Base-by-base conservation (phyloP, 2,888 invertebrate genomes). In the Thelaira solivaga region DNA sequence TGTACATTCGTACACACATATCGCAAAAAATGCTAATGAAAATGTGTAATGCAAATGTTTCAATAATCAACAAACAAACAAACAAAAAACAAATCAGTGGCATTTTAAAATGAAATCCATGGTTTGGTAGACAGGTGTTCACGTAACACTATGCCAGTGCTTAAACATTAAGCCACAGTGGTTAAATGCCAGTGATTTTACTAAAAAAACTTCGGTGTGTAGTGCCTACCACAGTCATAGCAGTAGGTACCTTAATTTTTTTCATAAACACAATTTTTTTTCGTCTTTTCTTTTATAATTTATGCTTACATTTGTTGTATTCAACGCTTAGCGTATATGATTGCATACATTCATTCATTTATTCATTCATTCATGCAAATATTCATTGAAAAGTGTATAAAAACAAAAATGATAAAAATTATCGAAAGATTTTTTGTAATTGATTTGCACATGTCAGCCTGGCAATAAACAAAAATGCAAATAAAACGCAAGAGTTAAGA, bases 11-110 rank as follows among this genome's bases (percentile, higher is more conserved):
- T 36, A 8, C 1, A 62, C 43, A 55, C 69, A 62, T 71, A 41
- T 74, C 65, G 71, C 78, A 78, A 74, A 69, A 74, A 74, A 74
- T 74, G 74, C 74, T 78, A 74, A 78, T 78, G 65, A 74, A 74
- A 72, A 72, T 77, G 72, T 72, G 72, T 68, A 77, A 77, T 74
- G 77, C 64, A 62, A 69, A 71, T 78, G 65, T 78, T 74, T 69
- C 26, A 67, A 18, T 53, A 61, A 53, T 11, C 51, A 53, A 29
- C 36, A 43, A 61, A 62, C 49, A 20, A 45, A 36, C 34, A 13
- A 24, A 26, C 36, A 31, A n/a, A n/a, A n/a, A n/a, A 45, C 6
- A 55, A 45, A 13, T n/a, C 34, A 55, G 4, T 45, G 36, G 55
- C 20, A 68, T 39, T 49, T 49, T 49, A 39, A 41, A n/a, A 31